Evolutionary conservation across 2,113 vertebrate species (phyloP).

Genomic region (Solea solea): DNA sequence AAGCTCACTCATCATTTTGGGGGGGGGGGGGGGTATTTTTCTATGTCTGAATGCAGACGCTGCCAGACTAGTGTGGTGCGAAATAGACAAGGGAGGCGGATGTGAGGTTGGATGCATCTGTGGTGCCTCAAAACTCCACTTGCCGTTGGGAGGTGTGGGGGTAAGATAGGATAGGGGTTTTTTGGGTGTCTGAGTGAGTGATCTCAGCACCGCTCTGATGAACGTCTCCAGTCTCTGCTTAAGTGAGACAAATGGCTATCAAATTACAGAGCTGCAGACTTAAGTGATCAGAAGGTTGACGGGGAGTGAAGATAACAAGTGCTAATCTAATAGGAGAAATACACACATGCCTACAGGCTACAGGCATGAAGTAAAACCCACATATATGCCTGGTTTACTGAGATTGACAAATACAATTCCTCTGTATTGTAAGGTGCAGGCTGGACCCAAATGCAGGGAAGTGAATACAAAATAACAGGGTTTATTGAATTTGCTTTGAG

Average conservation of each 20-base stretch:
- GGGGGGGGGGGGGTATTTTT: not conserved
- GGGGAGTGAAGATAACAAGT: not conserved
- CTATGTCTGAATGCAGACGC: conserved; percentile 17
- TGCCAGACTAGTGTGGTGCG: conserved; percentile 41
- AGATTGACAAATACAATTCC: not conserved
- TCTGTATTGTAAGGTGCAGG: no score
- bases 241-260: conserved; percentile 52
- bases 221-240: conserved; percentile 30
- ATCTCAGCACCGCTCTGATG: conserved; percentile 27
- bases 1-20: not conserved
- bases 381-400: not conserved
- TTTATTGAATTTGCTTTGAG: no score
- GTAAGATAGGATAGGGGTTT: not conserved
- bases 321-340: not conserved
- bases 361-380: not conserved
- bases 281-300: conserved; percentile 1
- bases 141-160: not conserved
- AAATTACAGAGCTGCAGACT: conserved; percentile 45
- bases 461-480: no score
- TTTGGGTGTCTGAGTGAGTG: conserved; percentile 12
- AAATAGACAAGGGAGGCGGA: conserved; percentile 37
- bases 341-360: not conserved
- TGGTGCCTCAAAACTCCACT: conserved; percentile 17
- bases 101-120: conserved; percentile 25
- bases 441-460: no score